phyloP scores from a whole-genome alignment of 2,888 invertebrate species.

The Anthrax anthrax region DNA sequence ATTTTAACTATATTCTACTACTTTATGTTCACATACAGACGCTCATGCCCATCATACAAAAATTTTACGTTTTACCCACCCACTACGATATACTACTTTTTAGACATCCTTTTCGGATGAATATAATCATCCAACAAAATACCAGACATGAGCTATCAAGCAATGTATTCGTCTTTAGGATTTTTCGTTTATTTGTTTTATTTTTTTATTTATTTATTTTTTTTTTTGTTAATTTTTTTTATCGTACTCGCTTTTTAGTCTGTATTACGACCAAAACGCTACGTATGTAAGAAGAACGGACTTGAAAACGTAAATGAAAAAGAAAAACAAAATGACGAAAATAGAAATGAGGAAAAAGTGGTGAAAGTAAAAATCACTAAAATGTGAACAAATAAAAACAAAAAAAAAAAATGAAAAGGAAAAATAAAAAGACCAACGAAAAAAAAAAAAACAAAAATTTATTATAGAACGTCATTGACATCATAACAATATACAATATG shows the following conservation, averaged over 20 bases:
- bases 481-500: background rate
- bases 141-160: constrained; percentile 7
- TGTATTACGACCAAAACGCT: background rate
- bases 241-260: too few relatives aligned
- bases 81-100: too few relatives aligned
- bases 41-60: background rate
- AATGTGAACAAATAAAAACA: constrained; percentile 4
- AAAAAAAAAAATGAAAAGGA: background rate
- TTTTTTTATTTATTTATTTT: too few relatives aligned
- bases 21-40: too few relatives aligned
- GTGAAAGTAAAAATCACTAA: constrained; percentile 6
- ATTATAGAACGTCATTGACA: background rate
- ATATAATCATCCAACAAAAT: constrained; percentile 5
- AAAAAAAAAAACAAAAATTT: background rate
- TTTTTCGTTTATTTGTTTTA: too few relatives aligned
- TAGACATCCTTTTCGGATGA: constrained; percentile 6
- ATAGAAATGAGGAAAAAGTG: background rate
- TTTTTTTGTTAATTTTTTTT: too few relatives aligned
- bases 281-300: background rate
- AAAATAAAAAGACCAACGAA: too few relatives aligned
- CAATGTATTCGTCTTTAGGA: constrained; percentile 3
- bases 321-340: background rate
- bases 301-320: background rate
- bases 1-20: too few relatives aligned
- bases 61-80: background rate